Percentiles rank a stretch among this genome's conserved stretches.
Conservation (phyloP, 2,113 vertebrate genomes). For the Chloebia gouldiae region DNA sequence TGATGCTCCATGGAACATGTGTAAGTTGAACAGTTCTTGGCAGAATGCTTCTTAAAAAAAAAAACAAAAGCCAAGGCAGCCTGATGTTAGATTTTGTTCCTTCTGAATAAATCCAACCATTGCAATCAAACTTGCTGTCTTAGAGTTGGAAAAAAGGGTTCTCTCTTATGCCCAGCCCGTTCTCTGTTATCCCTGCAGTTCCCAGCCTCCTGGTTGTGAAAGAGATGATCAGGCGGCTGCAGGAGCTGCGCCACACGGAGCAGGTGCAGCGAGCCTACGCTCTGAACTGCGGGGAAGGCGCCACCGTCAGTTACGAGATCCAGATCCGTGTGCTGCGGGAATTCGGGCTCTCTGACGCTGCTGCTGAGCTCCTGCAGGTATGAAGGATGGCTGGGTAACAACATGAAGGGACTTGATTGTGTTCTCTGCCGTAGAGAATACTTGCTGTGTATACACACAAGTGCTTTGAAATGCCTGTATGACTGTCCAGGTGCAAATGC, state of each 20-base stretch:
- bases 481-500: background rate
- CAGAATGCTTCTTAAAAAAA: background rate
- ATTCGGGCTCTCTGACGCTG: constrained; percentile 90
- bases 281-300: constrained; percentile 94
- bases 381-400: background rate
- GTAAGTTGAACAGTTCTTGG: background rate
- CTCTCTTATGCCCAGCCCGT: background rate
- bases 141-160: background rate
- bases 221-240: constrained; percentile 91
- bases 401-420: background rate
- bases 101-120: background rate
- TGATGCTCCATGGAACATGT: background rate
- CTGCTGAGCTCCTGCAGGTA: constrained; percentile 95
- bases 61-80: background rate
- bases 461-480: background rate
- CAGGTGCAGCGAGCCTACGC: constrained; percentile 95
- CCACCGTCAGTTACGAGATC: constrained; percentile 95
- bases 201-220: constrained; percentile 86
- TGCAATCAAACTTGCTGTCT: background rate
- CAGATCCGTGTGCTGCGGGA: constrained; percentile 95
- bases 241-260: constrained; percentile 91
- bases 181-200: constrained; percentile 72
- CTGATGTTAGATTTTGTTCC: background rate
- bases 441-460: background rate
- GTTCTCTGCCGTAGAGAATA: background rate